Base-by-base conservation (phyloP, 2,113 vertebrate genomes). In the Hiodon alosoides region DNA sequence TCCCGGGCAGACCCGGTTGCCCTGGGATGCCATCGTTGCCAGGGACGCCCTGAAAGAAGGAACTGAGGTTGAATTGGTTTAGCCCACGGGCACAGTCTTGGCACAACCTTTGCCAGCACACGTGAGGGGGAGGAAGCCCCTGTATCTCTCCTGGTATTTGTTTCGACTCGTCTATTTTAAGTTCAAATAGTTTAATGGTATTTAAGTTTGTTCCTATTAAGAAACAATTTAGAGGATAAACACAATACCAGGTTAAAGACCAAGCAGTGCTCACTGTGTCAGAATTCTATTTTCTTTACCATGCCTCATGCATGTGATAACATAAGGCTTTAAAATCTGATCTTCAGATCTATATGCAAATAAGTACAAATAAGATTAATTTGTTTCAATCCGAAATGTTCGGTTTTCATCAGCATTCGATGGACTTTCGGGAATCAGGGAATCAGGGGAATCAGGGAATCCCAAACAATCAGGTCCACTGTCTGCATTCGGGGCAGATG, bases 1-100 rank as follows among this genome's bases (percentile, higher is more conserved):
- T 86, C 72, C 88, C 93, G 2, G 94, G 92, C 0, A 91, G 89
- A 82, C 95, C 94, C 0, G 94, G 94, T 83, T 93, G 87, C 79
- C 96, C 96, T 3, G 95, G 94, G 87, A 94, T 79, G 77, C 96
- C 95, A 31, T 97, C 95, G 83, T 92, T 93, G 85, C 97, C 96
- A 72, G 96, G 95, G 80, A 94, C 85, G 86, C 96, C 97, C 97
- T 98, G 92, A 85, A 82, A 91, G 86, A 90, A 87, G 90, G 88
- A 90, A 79, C 82, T 87, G 86, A 85, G 87, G 85, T 91, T 93
- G 86, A 91, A 90, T 87, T 85, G 79, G 74, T 82, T 81, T 78
- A 87, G 81, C 79, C 83, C 80, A 85, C 79, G 82, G 77, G 85
- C 70, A 5, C 80, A 77, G 81, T 76, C 76, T 80, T 83, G 83